A percentile compares a stretch with the other conserved stretches of the same genome.
These are phyloP conservation scores for Epinotia brunnichana DNA, from an alignment of 2,888 invertebrate genomes.

Conservation along the genomic window DNA sequence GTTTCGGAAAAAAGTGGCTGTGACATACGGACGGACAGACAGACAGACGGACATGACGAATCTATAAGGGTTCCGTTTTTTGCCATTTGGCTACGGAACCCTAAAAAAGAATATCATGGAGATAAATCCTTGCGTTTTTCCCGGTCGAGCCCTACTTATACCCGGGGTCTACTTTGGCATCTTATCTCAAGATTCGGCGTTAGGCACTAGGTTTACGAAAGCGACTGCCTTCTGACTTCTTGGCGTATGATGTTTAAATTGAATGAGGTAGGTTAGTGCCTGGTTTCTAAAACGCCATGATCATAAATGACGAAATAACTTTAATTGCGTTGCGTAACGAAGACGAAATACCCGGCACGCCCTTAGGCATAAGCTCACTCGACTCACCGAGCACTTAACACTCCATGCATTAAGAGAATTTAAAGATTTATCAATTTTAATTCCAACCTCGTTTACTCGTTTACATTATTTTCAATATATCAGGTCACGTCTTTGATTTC, in stretches of 20 bases:
- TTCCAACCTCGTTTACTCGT: slow-evolving; percentile 45
- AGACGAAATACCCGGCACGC: slow-evolving; percentile 23
- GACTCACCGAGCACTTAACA: slow-evolving; percentile 24
- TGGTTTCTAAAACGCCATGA: slow-evolving; percentile 6
- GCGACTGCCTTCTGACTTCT: too few species aligned
- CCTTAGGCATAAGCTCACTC: slow-evolving; percentile 11
- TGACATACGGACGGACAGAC: too few species aligned
- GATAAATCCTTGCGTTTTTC: too few species aligned
- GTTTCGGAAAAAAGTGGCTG: too few species aligned
- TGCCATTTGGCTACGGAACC: too few species aligned
- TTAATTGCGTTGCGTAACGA: slow-evolving; percentile 28
- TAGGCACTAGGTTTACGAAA: too few species aligned
- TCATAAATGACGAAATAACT: slow-evolving; percentile 27
- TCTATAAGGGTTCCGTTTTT: too few species aligned
- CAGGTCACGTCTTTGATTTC: slow-evolving; percentile 64
- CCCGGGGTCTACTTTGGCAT: too few species aligned
- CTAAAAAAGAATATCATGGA: too few species aligned
- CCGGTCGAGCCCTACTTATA: too few species aligned
- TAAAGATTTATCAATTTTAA: slow-evolving; percentile 47
- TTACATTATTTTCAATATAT: slow-evolving; percentile 54
- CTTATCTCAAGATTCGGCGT: too few species aligned
- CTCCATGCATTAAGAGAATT: not conserved
- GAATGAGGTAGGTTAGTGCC: slow-evolving; percentile 6
- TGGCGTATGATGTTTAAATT: slow-evolving; percentile 13
- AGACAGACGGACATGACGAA: too few species aligned